Evolutionary conservation across 2,888 invertebrate species (phyloP), one percentile per base, ranked within the genome.

Genomic region (Siphlonurus alternatus): DNA sequence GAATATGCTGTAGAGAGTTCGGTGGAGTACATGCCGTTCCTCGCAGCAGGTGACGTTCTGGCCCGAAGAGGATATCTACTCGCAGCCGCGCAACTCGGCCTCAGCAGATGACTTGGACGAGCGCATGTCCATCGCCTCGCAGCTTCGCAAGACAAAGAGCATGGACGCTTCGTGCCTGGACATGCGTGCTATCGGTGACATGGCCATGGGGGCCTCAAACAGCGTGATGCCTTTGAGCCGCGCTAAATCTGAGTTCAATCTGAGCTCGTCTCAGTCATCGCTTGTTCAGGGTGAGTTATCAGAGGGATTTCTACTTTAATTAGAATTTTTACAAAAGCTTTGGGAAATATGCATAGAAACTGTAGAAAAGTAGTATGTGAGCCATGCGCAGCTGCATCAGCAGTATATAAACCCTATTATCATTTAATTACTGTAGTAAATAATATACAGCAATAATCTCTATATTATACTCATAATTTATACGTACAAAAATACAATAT

Each of bases 151-250:
- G 76, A 90, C 92, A 15, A 84, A 90, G 72, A 91, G 92, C 67
- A 89, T 93, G 76, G 93, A 93, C 73, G 92, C 92, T 1, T 90
- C 90, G 2, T 91, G 89, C 72, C 79, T 91, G 67, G 92, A 92
- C 71, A 85, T 92, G 70, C 82, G 90, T 67, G 71, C 75, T 59
- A 61, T 72, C 68, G 83, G 84, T 64, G 79, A 82, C 64, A 82
- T 81, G 38, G 59, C 66, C 67, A 62, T 71, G 71, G n/a, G 69
- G 67, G 67, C 70, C 66, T 22, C 71, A 66, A 82, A 83, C 10
- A 85, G 85, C 53, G 76, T 83, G 61, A 82, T 84, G 70, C 83
- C 84, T 2, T 74, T 88, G 25, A 86, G 88, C 59, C 82, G 92
- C 70, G 92, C 93, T 69, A 89, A 91, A 76, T 93, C 93, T 19